Conservation (phyloP, 2,797 vertebrate genomes). For the Argyrosomus regius region DNA sequence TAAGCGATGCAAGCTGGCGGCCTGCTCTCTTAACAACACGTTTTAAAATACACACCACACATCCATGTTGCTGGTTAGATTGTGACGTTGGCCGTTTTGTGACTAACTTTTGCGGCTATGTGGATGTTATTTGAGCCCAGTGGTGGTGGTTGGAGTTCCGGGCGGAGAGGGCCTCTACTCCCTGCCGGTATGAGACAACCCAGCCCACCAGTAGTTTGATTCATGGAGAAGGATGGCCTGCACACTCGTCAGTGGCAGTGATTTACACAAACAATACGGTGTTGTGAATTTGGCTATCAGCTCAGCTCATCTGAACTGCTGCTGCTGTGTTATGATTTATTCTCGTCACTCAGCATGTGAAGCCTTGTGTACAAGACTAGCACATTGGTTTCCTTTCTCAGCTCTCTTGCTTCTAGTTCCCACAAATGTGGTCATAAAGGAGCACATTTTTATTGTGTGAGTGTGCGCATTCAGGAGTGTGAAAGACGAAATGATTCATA, state of each 20-base stretch:
- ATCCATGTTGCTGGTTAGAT: accelerated
- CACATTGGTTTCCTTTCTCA: not conserved
- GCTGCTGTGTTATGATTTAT: too few species aligned
- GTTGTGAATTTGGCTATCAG: not conserved
- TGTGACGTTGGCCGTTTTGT: accelerated
- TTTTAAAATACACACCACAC: accelerated
- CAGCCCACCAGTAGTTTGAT: constrained; percentile 55
- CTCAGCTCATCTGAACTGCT: not conserved
- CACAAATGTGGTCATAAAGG: constrained; percentile 13
- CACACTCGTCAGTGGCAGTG: constrained; percentile 31
- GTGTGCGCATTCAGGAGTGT: constrained; percentile 18
- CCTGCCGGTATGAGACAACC: constrained; percentile 73
- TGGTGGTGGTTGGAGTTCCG: constrained; percentile 32
- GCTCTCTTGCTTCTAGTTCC: not conserved
- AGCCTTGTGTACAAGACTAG: not conserved
- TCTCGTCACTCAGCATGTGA: not conserved
- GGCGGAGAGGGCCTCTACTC: constrained; percentile 68
- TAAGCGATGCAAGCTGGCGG: constrained; percentile 40
- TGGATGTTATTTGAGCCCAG: constrained; percentile 6
- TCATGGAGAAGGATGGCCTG: constrained; percentile 55
- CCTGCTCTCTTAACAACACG: constrained; percentile 17
- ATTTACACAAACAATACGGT: constrained; percentile 20
- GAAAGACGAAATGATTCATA: constrained; percentile 35
- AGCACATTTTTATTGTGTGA: constrained; percentile 24
- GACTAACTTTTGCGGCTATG: not conserved